Conservation (phyloP, 2,113 vertebrate species). For the Psettodes erumei region DNA sequence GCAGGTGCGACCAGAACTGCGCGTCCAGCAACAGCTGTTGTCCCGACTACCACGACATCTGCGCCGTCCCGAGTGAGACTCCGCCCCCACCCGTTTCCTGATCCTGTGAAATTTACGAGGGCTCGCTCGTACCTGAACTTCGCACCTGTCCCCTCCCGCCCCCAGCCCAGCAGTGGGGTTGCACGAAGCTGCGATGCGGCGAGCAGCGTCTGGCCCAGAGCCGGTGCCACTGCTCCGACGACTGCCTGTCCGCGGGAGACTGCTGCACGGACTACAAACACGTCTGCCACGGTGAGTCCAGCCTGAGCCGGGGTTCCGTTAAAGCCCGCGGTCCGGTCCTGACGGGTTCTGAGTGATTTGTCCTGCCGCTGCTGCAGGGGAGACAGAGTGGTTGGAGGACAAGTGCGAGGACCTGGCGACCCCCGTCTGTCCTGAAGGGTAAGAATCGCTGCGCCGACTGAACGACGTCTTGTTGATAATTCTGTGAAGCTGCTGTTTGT, state of each 20-base stretch:
- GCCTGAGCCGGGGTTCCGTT: too few relatives aligned
- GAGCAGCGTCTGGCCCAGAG: slow-evolving; percentile 71
- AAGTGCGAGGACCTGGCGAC: slow-evolving; percentile 64
- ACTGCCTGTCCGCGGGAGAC: slow-evolving; percentile 76
- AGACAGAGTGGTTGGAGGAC: slow-evolving; percentile 76
- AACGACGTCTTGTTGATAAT: too few relatives aligned
- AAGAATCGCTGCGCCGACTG: too few relatives aligned
- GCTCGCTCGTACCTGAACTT: too few relatives aligned
- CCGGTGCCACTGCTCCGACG: slow-evolving; percentile 78
- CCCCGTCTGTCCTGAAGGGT: slow-evolving; percentile 73
- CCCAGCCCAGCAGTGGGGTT: slow-evolving; percentile 79
- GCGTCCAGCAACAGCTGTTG: slow-evolving; percentile 68
- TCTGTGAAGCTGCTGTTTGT: too few relatives aligned
- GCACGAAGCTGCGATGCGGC: slow-evolving; percentile 76
- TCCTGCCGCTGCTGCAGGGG: slow-evolving; percentile 65
- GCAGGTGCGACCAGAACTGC: slow-evolving; percentile 75
- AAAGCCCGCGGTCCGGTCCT: too few relatives aligned
- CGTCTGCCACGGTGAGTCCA: slow-evolving; percentile 77
- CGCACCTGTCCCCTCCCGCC: slow-evolving; percentile 46
- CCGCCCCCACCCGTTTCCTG: too few relatives aligned
- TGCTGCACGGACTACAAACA: slow-evolving; percentile 82
- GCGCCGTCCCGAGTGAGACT: slow-evolving; percentile 66
- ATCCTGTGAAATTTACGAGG: too few relatives aligned
- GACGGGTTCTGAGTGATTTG: too few relatives aligned
- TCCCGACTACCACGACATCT: slow-evolving; percentile 73